phyloP scores from a whole-genome alignment of 2,888 invertebrate species.

The Eurytoma adleriae region DNA sequence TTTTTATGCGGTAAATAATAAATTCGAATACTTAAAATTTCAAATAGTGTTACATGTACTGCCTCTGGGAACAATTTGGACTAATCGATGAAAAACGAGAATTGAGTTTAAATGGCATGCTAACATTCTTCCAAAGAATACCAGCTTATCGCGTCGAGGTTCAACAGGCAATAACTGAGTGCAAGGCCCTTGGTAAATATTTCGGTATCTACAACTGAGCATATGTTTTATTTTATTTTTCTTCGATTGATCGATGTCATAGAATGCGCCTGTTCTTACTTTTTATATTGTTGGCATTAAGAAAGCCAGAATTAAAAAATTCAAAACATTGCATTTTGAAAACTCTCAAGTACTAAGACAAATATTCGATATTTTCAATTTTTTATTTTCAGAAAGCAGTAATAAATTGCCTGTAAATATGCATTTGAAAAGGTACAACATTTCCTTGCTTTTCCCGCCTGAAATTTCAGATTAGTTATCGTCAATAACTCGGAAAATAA shows the following conservation, averaged over 20 bases:
- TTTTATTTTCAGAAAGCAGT: not conserved
- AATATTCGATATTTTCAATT: slow-evolving; percentile 24
- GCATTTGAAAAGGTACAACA: too few relatives aligned
- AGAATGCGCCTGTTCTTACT: not conserved
- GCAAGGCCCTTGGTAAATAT: slow-evolving; percentile 71
- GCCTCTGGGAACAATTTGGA: slow-evolving; percentile 73
- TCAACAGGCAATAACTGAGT: slow-evolving; percentile 67
- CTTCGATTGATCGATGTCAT: slow-evolving; percentile 12
- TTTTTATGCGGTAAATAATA: too few relatives aligned
- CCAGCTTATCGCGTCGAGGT: slow-evolving; percentile 72
- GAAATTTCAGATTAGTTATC: too few relatives aligned
- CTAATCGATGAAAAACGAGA: slow-evolving; percentile 72
- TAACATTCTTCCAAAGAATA: slow-evolving; percentile 72
- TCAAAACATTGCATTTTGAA: too few relatives aligned
- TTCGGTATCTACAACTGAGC: slow-evolving; percentile 66
- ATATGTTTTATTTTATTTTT: slow-evolving; percentile 20
- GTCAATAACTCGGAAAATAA: too few relatives aligned
- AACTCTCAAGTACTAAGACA: too few relatives aligned
- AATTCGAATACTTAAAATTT: not conserved
- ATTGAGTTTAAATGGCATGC: slow-evolving; percentile 70
- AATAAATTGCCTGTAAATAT: too few relatives aligned
- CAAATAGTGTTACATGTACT: slow-evolving; percentile 74
- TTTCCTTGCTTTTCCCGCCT: too few relatives aligned
- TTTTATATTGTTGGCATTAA: too few relatives aligned
- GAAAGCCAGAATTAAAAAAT: too few relatives aligned